Evolutionary conservation across 2,888 invertebrate species (phyloP), one percentile per base, ranked within the genome.

Genomic region (Meliscaeva auricollis): DNA sequence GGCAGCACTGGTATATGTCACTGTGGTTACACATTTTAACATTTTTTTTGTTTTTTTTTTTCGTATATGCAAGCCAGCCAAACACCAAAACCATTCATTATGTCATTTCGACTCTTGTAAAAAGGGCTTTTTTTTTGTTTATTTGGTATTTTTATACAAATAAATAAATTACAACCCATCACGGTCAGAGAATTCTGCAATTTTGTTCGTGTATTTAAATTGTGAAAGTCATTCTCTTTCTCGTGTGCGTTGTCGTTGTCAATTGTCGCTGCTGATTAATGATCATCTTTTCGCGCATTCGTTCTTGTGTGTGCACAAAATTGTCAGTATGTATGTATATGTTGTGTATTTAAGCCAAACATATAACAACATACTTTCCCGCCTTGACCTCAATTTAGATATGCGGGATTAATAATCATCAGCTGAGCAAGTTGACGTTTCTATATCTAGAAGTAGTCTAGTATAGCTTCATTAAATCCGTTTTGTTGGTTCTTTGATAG

Each of bases 341-440:
- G 26, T 26, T 26, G 13, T 2, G 9, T 13, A 38, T 38, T 11
- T 9, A 38, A 73, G 50, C 54, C 32, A 62, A 52, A 56, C 30
- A 58, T 20, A 35, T 20, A 35, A 58, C n/a, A 26, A 13, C 30
- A 62, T 8, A 41, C 46, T 62, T 56, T 50, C 35, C 66, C 58
- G 78, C 83, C 78, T 83, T 83, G 83, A 83, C 83, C 83, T 73
- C 78, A 83, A 78, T 83, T 74, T 66, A 35, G 69, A 48, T 56
- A n/a, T n/a, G n/a, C 2, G 73, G 69, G 62, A 74, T 74, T 76
- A 22, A 69, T 74, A 69, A 74, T 83, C 74, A 74, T 64, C 64
- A 64, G 46, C 64, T 62, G 46, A 62, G 62, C 46, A 9, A 26
- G 68, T 30, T 69, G 69, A 77, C 68, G 68, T 35, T 58, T 38